Conservation (phyloP, 2,113 vertebrate genomes). For the Myrmecobius fasciatus region DNA sequence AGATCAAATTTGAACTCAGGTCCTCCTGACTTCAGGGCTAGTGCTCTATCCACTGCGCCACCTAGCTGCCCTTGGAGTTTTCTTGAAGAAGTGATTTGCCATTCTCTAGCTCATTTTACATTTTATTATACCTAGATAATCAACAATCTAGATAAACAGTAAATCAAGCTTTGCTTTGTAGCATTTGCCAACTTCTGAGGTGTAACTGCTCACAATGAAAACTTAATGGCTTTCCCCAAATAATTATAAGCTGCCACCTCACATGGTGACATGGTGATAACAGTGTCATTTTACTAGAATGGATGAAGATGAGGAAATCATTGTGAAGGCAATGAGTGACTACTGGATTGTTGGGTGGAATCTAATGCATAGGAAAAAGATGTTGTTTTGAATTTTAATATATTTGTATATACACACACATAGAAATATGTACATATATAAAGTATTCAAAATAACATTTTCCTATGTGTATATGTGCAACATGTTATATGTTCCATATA, state of each 20-base stretch:
- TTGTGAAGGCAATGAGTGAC: slow-evolving; percentile 95
- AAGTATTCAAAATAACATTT: background rate
- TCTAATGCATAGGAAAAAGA: slow-evolving; percentile 94
- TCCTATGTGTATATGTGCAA: background rate
- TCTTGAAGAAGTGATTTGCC: no score
- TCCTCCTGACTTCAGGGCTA: background rate
- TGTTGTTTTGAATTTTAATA: slow-evolving; percentile 83
- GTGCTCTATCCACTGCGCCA: background rate
- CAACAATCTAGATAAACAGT: background rate
- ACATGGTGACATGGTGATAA: background rate
- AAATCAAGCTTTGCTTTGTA: background rate
- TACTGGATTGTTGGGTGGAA: slow-evolving; percentile 96
- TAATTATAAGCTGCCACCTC: background rate
- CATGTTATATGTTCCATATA: background rate
- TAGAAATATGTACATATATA: background rate
- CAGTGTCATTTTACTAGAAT: slow-evolving; percentile 82
- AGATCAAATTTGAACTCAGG: no score
- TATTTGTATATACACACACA: background rate
- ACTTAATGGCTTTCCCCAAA: background rate
- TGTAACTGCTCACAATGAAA: background rate
- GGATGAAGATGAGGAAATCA: slow-evolving; percentile 95
- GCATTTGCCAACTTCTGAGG: background rate
- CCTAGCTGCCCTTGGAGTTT: no score
- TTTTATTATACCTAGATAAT: background rate
- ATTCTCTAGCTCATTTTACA: no score